Percentiles rank a stretch among this genome's conserved stretches.
phyloP scores from a whole-genome alignment of 1,140 invertebrate genomes.

The Pectinophora gossypiella region DNA sequence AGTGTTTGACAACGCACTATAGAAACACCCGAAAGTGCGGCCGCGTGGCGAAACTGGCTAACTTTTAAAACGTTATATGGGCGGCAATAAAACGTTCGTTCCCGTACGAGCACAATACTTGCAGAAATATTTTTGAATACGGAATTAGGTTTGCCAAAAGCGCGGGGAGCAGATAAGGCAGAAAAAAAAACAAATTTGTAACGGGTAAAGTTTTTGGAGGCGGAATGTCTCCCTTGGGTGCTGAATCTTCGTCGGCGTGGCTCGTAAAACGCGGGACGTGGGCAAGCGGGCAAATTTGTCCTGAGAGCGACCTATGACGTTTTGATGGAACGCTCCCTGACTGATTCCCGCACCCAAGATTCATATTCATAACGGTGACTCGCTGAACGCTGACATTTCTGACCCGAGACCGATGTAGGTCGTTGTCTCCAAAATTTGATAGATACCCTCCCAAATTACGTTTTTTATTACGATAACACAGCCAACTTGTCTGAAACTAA shows the following conservation, averaged over 20 bases:
- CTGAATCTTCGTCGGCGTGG: slow-evolving; percentile 70
- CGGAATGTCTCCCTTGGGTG: slow-evolving; percentile 71
- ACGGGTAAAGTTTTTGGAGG: slow-evolving; percentile 75
- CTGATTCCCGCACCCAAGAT: slow-evolving; percentile 64
- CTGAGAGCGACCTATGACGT: slow-evolving; percentile 72
- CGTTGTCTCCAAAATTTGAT: slow-evolving; percentile 20
- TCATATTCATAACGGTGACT: slow-evolving; percentile 69
- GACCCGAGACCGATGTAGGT: slow-evolving; percentile 31
- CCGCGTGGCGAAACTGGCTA: slow-evolving; percentile 57
- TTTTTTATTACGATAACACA: background rate
- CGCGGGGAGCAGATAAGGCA: slow-evolving; percentile 71
- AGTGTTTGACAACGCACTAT: slow-evolving; percentile 31
- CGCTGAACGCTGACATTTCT: slow-evolving; percentile 32
- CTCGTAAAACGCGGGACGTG: slow-evolving; percentile 71
- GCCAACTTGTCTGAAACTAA: background rate
- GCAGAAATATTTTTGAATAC: slow-evolving; percentile 75
- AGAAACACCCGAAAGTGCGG: slow-evolving; percentile 26
- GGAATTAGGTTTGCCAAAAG: slow-evolving; percentile 73
- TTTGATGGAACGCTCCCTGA: slow-evolving; percentile 67
- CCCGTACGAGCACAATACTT: slow-evolving; percentile 69
- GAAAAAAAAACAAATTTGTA: slow-evolving; percentile 75
- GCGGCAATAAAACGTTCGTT: slow-evolving; percentile 70
- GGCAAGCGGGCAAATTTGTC: slow-evolving; percentile 71
- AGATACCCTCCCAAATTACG: slow-evolving; percentile 14
- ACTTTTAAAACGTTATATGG: slow-evolving; percentile 75